A percentile compares a stretch with the other conserved stretches of the same genome.
Conservation (phyloP, 1,140 invertebrate genomes). For the Atta texana region DNA sequence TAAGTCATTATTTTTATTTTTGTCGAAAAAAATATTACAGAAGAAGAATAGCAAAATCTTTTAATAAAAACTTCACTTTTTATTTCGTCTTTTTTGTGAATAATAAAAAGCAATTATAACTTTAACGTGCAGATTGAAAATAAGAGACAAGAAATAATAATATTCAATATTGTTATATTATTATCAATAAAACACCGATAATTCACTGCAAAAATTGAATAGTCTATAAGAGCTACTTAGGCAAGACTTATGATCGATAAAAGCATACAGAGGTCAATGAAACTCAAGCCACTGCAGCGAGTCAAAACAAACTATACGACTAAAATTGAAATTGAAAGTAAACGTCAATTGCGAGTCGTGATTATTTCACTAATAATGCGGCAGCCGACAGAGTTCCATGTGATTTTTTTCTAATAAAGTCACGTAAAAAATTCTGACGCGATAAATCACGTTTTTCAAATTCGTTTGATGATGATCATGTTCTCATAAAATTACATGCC, state of each 20-base stretch:
- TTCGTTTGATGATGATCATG: too few relatives aligned
- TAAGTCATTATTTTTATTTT: background rate
- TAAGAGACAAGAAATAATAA: background rate
- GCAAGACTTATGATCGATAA: constrained; percentile 1
- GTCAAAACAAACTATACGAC: constrained; percentile 13
- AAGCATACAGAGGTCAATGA: background rate
- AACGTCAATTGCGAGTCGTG: background rate
- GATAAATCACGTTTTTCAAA: background rate
- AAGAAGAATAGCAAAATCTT: background rate
- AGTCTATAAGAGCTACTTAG: background rate
- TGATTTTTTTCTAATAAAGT: constrained; percentile 21
- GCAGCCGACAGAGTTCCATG: background rate
- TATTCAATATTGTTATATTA: constrained; percentile 1
- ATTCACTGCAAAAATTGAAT: background rate
- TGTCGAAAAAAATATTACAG: background rate
- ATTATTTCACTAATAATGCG: constrained; percentile 36
- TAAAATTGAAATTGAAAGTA: constrained; percentile 27
- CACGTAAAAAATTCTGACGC: background rate
- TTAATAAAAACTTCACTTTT: background rate
- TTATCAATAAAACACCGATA: background rate
- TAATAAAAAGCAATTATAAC: background rate
- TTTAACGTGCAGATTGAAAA: background rate
- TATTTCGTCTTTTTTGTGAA: background rate
- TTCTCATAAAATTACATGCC: too few relatives aligned
- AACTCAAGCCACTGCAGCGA: background rate